These are phyloP conservation scores for Ptilodon capucinus DNA, from an alignment of 2,888 invertebrate species.

Conservation along the genomic window DNA sequence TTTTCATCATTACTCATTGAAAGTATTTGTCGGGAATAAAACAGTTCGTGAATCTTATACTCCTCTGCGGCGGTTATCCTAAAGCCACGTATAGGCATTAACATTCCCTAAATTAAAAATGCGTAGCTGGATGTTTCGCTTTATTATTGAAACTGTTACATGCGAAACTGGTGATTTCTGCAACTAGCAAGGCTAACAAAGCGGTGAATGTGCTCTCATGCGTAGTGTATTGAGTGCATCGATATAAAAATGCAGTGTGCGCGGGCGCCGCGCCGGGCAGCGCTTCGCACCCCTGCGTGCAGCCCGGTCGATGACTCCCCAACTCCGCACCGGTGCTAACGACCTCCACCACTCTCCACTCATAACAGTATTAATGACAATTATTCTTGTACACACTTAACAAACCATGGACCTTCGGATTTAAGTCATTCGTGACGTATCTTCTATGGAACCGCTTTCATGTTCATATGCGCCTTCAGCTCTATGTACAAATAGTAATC, in stretches of 20 bases:
- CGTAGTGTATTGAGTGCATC: constrained; percentile 14
- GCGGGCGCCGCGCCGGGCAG: constrained; percentile 36
- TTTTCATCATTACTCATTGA: too few species aligned
- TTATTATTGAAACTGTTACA: too few species aligned
- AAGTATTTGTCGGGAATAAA: too few species aligned
- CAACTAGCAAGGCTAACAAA: neutral
- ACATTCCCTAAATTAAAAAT: too few species aligned
- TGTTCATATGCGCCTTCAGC: neutral
- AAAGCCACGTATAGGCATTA: too few species aligned
- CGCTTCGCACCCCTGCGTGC: constrained; percentile 56
- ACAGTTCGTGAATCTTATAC: too few species aligned
- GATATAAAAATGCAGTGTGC: constrained; percentile 32
- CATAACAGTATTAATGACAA: constrained; percentile 49
- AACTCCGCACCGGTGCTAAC: constrained; percentile 61
- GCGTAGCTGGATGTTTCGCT: too few species aligned
- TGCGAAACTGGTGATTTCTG: neutral
- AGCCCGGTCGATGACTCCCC: constrained; percentile 72
- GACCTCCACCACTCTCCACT: constrained; percentile 62
- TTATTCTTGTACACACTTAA: constrained; percentile 40
- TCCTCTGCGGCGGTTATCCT: too few species aligned
- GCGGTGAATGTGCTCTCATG: constrained; percentile 22
- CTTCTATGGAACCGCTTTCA: neutral
- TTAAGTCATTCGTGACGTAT: neutral
- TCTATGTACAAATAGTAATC: neutral
- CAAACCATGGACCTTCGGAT: constrained; percentile 3